Base-by-base conservation (phyloP, 1,140 invertebrate genomes). In the Dendroctonus ponderosae region DNA sequence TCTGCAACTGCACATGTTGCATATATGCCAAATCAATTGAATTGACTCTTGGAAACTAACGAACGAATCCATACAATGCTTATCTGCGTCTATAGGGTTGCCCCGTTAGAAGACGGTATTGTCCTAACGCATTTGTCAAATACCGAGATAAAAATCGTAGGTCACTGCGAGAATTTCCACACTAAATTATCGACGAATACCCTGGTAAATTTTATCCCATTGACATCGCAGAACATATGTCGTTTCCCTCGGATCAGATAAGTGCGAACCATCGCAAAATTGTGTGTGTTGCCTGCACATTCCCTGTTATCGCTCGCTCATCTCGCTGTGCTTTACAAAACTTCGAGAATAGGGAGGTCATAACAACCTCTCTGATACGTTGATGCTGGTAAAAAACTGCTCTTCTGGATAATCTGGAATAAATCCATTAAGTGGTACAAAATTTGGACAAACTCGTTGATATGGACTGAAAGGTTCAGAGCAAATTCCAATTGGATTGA, bases 171-270 rank as follows among this genome's bases (percentile, higher is more conserved):
- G 66, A 67, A 67, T 62, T 65, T 59, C 53, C 63, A 65, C 63
- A 65, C 63, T 58, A 59, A 65, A 65, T 65, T 59, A 65, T 59
- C 53, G 44, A 15, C 63, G 40, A 42, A 65, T 59, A 58, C 53
- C 63, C 54, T 51, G 56, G 53, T 59, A 65, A 59, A 65, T 65
- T 65, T 65, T 57, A 65, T 65, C 63, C 63, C 63, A 65, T 65
- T 65, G 63, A 65, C 63, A 65, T 65, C 63, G 42, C 39, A 43
- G 56, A 65, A 65, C 63, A 65, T 65, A 65, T 65, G 63, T 65
- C 63, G 63, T 65, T 40, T 58, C 63, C 41, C 46, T 26, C 7
- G 12, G 48, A 65, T 65, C 63, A 65, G 63, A 65, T 65, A 65
- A 65, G 37, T 14, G 54, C 59, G 59, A 60, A 60, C 59, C 59